Base-by-base conservation (phyloP, 2,113 vertebrate species). In the Paramisgurnus dabryanus region DNA sequence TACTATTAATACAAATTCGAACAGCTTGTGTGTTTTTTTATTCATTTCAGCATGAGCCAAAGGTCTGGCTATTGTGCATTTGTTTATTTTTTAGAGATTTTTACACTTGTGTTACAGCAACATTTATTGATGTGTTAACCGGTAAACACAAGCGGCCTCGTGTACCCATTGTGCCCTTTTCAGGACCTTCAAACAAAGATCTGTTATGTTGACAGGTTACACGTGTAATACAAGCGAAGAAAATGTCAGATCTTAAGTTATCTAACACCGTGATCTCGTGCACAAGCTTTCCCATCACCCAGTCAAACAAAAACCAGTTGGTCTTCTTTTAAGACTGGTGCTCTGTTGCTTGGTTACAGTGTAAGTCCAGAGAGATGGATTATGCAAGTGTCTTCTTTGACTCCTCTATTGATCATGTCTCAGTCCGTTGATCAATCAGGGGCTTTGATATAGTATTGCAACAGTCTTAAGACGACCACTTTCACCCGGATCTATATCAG, bases 271-370 rank as follows among this genome's bases (percentile, higher is more conserved):
- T 82, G 47, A 77, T 80, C 67, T 67, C n/a, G 67, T 67, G 61
- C 76, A 79, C 67, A 80, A 61, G 72, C 65, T 82, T 77, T 79
- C 22, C 66, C 79, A 69, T 76, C 27, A 67, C 17, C 65, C 69
- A 6, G 11, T 78, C 60, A 61, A 73, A 58, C 49, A 17, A 77
- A 69, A 73, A 76, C 49, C 49, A 53, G 22, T 74, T 82, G 67
- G 61, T 67, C 67, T 18, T 60, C 49, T 71, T 58, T 67, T 17
- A 18, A 76, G 72, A 45, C 77, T 69, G 77, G 82, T 81, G 63
- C 76, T 68, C 49, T 73, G 82, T 82, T 84, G 80, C 85, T 55
- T 80, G 60, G 85, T 57, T 84, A 86, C 85, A 53, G 74, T 66
- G 18, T 64, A 84, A 80, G 47, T 82, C 82, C 50, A 65, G 73